A percentile compares a stretch with the other conserved stretches of the same genome.
Evolutionary conservation across 2,113 vertebrate genomes (phyloP).

Genomic region (Hyla sarda): DNA sequence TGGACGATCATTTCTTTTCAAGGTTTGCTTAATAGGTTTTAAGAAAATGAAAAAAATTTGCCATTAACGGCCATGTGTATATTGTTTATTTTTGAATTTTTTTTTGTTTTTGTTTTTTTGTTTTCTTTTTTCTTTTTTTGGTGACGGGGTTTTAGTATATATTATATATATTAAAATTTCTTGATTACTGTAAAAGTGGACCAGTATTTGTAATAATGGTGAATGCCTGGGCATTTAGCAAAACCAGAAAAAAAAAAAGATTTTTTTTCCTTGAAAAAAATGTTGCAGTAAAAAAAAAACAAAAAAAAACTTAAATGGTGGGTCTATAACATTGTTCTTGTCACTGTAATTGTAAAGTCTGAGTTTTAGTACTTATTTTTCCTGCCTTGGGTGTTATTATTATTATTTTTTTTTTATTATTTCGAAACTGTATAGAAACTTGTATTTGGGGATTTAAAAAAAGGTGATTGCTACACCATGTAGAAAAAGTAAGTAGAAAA

Average conservation of each 20-base stretch:
- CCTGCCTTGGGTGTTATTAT: slow-evolving; percentile 97
- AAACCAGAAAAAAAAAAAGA: slow-evolving; percentile 86
- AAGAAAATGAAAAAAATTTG: too few species aligned
- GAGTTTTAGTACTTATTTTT: slow-evolving; percentile 96
- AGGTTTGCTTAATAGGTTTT: slow-evolving; percentile 92
- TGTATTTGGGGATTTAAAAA: slow-evolving; percentile 86
- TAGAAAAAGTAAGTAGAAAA: slow-evolving; percentile 85
- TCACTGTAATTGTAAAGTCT: slow-evolving; percentile 99
- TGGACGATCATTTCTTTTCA: slow-evolving; percentile 88
- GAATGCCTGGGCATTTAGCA: slow-evolving; percentile 99
- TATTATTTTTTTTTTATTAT: slow-evolving; percentile 77
- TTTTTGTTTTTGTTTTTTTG: slow-evolving; percentile 73
- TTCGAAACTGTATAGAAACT: slow-evolving; percentile 87
- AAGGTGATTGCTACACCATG: slow-evolving; percentile 84
- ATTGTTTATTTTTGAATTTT: slow-evolving; percentile 72
- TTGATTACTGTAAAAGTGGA: slow-evolving; percentile 99
- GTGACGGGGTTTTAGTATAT: slow-evolving; percentile 99
- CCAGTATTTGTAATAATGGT: slow-evolving; percentile 99
- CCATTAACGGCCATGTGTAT: slow-evolving; percentile 92
- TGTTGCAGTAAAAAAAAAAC: slow-evolving; percentile 82
- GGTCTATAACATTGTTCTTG: slow-evolving; percentile 97
- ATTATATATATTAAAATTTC: slow-evolving; percentile 98
- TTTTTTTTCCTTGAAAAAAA: slow-evolving; percentile 81
- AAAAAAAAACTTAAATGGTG: slow-evolving; percentile 88
- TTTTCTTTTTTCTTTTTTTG: slow-evolving; percentile 77